A percentile compares a stretch with the other conserved stretches of the same genome.
Evolutionary conservation across 2,113 vertebrate species (phyloP).

Genomic region (Ochotona princeps): DNA sequence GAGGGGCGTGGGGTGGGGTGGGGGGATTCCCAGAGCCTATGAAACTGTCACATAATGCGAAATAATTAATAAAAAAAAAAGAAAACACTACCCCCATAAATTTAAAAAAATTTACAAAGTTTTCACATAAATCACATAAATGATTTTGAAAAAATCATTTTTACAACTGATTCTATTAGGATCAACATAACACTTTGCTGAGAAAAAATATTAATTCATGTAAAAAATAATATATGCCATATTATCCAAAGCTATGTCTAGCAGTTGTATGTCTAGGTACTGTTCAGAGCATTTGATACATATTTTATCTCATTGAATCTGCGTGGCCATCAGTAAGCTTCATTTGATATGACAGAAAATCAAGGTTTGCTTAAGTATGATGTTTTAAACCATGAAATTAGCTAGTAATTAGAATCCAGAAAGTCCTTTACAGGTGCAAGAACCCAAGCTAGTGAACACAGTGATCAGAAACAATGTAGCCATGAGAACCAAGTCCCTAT

Average conservation of each 20-base stretch:
- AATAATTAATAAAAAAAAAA: no score
- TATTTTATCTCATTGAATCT: neutral
- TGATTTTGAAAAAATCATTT: neutral
- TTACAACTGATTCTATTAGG: neutral
- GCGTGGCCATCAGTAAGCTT: neutral
- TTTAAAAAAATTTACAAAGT: no score
- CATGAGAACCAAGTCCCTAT: neutral
- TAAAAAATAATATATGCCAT: neutral
- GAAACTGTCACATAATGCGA: no score
- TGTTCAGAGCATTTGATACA: neutral
- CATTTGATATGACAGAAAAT: neutral
- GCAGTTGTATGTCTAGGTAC: neutral
- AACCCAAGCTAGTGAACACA: no score
- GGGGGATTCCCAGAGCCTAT: no score
- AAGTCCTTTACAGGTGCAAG: no score
- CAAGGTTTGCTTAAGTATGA: neutral
- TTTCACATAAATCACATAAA: no score
- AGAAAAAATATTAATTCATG: neutral
- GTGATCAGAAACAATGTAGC: no score
- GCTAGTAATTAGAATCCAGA: neutral
- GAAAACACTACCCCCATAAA: no score
- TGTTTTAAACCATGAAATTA: neutral
- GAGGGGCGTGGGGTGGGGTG: no score
- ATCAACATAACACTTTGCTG: no score
- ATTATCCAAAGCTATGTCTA: neutral